Conservation (phyloP, 64 coral and sea anemone genomes). For the Cladopsammia gracilis region DNA sequence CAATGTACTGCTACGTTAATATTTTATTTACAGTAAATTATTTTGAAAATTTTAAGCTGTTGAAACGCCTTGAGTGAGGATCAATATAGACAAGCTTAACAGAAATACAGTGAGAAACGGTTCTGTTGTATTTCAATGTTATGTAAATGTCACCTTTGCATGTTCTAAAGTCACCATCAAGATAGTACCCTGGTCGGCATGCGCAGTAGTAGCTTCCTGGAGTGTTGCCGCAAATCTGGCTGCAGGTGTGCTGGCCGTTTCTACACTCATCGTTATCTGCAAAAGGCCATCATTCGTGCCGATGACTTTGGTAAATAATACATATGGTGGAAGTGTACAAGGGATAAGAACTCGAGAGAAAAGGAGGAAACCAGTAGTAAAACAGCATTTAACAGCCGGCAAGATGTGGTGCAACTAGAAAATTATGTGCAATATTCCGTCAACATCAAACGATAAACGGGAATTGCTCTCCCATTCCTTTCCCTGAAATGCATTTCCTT, state of each 20-base stretch:
- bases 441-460: too few species aligned
- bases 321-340: not conserved
- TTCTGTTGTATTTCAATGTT: constrained; percentile 3
- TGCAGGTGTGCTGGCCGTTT: constrained; percentile 34
- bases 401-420: too few species aligned
- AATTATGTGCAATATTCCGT: too few species aligned
- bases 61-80: not conserved
- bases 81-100: not conserved
- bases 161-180: constrained; percentile 34
- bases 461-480: too few species aligned
- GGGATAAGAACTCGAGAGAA: not conserved
- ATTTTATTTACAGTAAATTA: too few species aligned
- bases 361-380: too few species aligned
- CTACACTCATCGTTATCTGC: constrained; percentile 53
- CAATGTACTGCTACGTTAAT: too few species aligned
- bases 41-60: too few species aligned
- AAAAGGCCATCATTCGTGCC: not conserved
- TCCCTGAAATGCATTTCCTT: too few species aligned
- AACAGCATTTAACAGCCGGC: too few species aligned
- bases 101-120: not conserved
- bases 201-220: constrained; percentile 55
- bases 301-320: not conserved
- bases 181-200: constrained; percentile 54
- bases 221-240: constrained; percentile 48
- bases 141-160: constrained; percentile 20